Conservation (phyloP, 2,797 vertebrate genomes). For the Aselliscus stoliczkanus region DNA sequence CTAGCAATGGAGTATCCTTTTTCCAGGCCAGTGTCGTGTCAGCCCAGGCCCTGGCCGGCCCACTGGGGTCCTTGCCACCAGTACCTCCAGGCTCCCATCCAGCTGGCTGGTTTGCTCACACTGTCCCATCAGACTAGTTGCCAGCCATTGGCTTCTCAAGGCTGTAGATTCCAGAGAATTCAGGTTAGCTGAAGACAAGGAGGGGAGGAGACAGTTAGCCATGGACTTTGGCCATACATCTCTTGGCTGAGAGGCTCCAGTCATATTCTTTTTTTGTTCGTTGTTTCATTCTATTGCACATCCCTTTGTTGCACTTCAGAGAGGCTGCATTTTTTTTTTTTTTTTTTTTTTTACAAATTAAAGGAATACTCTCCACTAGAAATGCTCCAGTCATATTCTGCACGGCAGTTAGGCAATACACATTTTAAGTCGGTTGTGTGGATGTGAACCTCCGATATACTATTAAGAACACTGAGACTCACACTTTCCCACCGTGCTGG, state of each 20-base stretch:
- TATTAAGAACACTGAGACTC: background rate
- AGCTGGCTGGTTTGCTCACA: background rate
- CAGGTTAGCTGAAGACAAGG: background rate
- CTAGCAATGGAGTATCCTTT: background rate
- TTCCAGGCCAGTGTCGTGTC: background rate
- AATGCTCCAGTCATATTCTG: background rate
- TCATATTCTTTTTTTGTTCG: background rate
- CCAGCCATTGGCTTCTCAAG: background rate
- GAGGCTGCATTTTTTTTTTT: too few relatives aligned
- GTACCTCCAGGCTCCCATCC: background rate
- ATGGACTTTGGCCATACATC: background rate
- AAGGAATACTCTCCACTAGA: too few relatives aligned
- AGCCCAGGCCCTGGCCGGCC: background rate
- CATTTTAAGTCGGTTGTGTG: background rate
- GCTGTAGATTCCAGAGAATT: background rate
- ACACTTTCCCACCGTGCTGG: rapidly evolving
- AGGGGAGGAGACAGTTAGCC: background rate
- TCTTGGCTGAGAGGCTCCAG: background rate
- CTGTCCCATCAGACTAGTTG: background rate
- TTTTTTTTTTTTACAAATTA: too few relatives aligned
- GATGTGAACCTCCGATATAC: background rate
- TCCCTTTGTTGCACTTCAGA: too few relatives aligned
- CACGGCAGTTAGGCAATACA: background rate
- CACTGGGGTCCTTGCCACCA: background rate
- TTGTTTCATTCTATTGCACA: too few relatives aligned